Percentiles rank a stretch among this genome's conserved stretches.
Evolutionary conservation across 2,113 vertebrate species (phyloP).

Genomic region (Proteles cristata): DNA sequence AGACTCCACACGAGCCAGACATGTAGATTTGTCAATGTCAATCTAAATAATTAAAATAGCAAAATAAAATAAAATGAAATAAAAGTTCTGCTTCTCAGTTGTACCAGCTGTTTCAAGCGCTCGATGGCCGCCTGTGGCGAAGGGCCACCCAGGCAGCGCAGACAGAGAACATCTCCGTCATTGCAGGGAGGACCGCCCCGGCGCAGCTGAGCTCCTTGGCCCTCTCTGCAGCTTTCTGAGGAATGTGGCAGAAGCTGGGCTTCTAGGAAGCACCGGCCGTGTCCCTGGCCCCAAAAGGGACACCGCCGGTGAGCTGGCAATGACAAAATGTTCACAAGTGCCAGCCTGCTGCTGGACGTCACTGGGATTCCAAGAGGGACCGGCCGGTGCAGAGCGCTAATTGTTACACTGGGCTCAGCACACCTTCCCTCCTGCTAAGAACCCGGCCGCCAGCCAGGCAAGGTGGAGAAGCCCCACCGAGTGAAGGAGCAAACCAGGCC

Average conservation of each 20-base stretch:
- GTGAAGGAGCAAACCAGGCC: accelerated
- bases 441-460: accelerated
- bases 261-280: neutral
- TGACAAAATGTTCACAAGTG: neutral
- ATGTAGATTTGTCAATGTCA: neutral
- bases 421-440: neutral
- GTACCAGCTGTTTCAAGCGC: neutral
- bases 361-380: neutral
- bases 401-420: neutral
- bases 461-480: neutral
- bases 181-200: neutral
- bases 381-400: neutral
- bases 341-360: neutral
- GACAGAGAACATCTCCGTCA: neutral
- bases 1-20: neutral
- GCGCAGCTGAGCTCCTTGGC: neutral
- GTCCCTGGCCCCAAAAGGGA: neutral
- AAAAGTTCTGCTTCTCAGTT: neutral
- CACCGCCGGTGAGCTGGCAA: neutral
- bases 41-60: neutral
- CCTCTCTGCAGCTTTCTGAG: neutral
- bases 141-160: neutral
- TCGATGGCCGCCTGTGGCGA: accelerated
- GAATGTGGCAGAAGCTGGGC: neutral
- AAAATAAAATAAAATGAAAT: neutral